Base-by-base conservation (phyloP, 2,113 vertebrate species). In the Channa argus region DNA sequence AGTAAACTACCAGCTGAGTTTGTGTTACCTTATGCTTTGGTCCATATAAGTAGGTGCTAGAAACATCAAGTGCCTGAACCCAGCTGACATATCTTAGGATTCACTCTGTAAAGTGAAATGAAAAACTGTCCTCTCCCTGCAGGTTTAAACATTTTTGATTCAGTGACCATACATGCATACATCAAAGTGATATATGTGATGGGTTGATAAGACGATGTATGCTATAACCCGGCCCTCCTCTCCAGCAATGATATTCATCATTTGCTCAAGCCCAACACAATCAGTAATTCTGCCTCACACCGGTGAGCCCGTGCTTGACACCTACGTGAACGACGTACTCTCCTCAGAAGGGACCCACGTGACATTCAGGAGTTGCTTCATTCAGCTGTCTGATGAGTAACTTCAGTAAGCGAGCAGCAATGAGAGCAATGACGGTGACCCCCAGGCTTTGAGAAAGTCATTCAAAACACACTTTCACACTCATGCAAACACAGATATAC, bases 101-200 rank as follows among this genome's bases (percentile, higher is more conserved):
- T 77, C 36, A 47, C 41, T 47, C 61, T 38, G 6, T 55, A 75
- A 67, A 5, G 62, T 34, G 2, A 44, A 39, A 51, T 51, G 34
- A 43, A 39, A 60, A 74, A 68, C 14, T n/a, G 13, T 59, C 63
- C 33, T 11, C 50, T 60, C 43, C 63, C 63, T 61, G 63, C 67
- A 33, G 39, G 72, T 64, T 64, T 11, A 33, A 78, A 66, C 46
- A 63, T 55, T 59, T 71, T 82, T 72, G 50, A 80, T 71, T 80
- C 67, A 39, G 15, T 49, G 47, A 53, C 77, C 77, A 41, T 72
- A 63, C 54, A 55, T 70, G 76, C 73, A 80, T 80, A 63, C 71
- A 86, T 87, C 71, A 84, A 36, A 54, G 74, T 87, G 82, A 87
- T 80, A 49, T 64, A 83, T 87, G 77, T 61, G 24, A 45, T 64